phyloP scores from a whole-genome alignment of 2,113 vertebrate genomes.

The Cervus canadensis region DNA sequence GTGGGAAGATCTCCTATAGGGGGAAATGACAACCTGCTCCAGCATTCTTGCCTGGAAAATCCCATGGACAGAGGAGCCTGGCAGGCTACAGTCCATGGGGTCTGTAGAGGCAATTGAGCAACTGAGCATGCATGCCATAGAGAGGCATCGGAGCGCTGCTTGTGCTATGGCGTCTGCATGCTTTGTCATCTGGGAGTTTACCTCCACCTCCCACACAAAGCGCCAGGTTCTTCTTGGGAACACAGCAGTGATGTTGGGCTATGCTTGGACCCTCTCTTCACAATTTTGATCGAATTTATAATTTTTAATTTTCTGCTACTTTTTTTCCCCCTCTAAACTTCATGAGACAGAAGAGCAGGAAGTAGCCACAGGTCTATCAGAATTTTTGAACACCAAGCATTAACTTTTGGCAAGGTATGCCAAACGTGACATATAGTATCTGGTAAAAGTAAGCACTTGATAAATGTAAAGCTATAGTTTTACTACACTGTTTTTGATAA shows the following conservation, averaged over 20 bases:
- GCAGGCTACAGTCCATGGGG: background rate
- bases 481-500: background rate
- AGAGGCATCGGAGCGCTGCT: background rate
- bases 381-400: background rate
- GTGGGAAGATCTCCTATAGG: background rate
- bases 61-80: background rate
- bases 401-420: background rate
- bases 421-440: background rate
- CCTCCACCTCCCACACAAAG: background rate
- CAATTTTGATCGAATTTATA: background rate
- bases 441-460: background rate
- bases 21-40: background rate
- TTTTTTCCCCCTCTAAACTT: background rate
- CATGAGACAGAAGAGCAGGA: background rate
- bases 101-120: background rate
- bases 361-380: background rate
- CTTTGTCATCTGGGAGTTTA: background rate
- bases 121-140: rapidly evolving
- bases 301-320: background rate
- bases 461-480: background rate
- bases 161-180: background rate
- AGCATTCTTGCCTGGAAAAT: background rate
- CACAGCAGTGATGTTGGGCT: background rate
- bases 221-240: background rate
- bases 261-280: background rate